Evolutionary conservation across 1,140 invertebrate species (phyloP), one percentile per base, ranked within the genome.

Genomic region (Drosophila neocordata): DNA sequence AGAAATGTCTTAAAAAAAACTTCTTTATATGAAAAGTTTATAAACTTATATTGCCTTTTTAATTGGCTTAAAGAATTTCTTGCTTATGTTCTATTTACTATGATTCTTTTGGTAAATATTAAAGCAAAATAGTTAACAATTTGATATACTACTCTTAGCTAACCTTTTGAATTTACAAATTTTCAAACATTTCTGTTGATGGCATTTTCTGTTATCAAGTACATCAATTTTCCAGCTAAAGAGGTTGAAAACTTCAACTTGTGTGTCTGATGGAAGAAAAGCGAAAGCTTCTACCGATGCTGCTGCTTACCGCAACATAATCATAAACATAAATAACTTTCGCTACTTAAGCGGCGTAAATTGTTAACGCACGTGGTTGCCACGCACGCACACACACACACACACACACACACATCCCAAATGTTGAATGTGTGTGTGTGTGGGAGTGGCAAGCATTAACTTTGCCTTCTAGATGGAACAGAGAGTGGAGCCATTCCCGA

Each of bases 251-350:
- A 69, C 27, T 63, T 57, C 15, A 35, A 63, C 38, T 41, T 48
- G 18, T 31, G 27, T 31, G 27, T 31, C 27, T 65, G 38, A 35
- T 8, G 20, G 13, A 65, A 51, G 37, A 34, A 53, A 58, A 11
- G 24, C 22, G 52, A 65, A 65, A 63, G 48, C 15, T 34, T n/a
- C 48, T 1, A 24, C 9, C 3, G 11, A 13, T 34, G 31, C 34
- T 31, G 27, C 67, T 87, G 82, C 70, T 65, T 82, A 75, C 71
- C 83, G 75, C 82, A 87, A 85, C 78, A 75, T 75, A 78, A 85
- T 85, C 82, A 85, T 85, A 85, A 85, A 68, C 82, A 85, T 85
- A 85, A 85, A 85, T 85, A 85, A 78, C 82, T 77, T 57, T 53
- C 66, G 69, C 77, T 69, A 68, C 81, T 85, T 80, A 85, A 76